A percentile compares a stretch with the other conserved stretches of the same genome.
Conservation (phyloP, 2,797 vertebrate genomes). For the Nothura maculosa region DNA sequence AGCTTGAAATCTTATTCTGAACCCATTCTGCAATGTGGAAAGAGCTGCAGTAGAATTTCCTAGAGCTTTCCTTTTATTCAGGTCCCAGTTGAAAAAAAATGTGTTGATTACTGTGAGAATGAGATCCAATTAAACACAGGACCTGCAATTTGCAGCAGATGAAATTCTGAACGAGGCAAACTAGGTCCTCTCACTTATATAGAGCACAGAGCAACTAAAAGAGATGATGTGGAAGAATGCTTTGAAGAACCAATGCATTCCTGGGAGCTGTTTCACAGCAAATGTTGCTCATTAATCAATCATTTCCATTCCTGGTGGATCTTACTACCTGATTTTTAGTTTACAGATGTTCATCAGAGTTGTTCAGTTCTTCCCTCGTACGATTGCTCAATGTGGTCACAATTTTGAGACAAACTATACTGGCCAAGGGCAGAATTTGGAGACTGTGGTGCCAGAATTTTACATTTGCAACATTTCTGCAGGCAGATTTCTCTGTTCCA, state of each 20-base stretch:
- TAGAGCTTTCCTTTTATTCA: neutral
- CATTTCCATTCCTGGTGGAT: neutral
- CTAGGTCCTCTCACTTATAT: neutral
- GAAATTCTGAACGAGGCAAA: neutral
- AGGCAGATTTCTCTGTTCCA: slow-evolving; percentile 43
- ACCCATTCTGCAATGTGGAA: neutral
- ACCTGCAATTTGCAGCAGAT: neutral
- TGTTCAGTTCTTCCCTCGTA: neutral
- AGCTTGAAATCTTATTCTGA: neutral
- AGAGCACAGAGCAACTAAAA: neutral
- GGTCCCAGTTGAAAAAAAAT: neutral
- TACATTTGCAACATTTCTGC: neutral
- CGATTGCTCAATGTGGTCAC: neutral
- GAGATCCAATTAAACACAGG: neutral
- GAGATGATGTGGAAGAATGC: neutral
- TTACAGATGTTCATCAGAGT: neutral
- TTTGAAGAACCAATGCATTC: neutral
- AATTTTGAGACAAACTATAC: neutral
- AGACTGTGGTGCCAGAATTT: neutral
- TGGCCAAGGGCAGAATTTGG: slow-evolving; percentile 16
- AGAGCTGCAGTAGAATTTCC: neutral
- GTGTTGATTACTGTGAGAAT: neutral
- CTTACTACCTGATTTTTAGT: neutral
- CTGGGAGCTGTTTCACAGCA: neutral
- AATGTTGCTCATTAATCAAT: neutral